A percentile compares a stretch with the other conserved stretches of the same genome.
These are phyloP conservation scores for Eilema sororculum DNA, from an alignment of 2,888 invertebrate species.

Conservation along the genomic window DNA sequence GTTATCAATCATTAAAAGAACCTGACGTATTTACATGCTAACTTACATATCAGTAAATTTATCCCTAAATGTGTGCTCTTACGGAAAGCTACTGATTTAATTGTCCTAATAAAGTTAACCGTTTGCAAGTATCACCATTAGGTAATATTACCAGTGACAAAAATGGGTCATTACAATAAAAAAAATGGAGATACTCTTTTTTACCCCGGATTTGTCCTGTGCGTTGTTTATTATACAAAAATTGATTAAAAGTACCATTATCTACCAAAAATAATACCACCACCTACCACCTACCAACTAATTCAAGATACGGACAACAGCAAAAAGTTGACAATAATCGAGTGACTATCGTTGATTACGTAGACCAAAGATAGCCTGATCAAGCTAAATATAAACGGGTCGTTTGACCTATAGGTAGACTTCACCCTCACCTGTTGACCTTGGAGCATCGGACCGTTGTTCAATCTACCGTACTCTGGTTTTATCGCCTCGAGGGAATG, in stretches of 20 bases:
- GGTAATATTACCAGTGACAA: not conserved
- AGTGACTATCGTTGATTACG: slow-evolving; percentile 3
- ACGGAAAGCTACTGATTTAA: not conserved
- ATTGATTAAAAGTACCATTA: no score
- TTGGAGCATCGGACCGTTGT: slow-evolving; percentile 23
- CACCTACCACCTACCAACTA: no score
- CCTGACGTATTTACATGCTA: no score
- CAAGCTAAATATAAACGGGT: slow-evolving; percentile 24
- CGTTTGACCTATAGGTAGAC: slow-evolving; percentile 33
- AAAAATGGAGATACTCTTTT: not conserved
- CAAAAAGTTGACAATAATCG: not conserved
- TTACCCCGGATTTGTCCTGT: not conserved
- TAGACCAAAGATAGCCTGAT: slow-evolving; percentile 17
- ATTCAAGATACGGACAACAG: no score
- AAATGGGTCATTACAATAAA: not conserved
- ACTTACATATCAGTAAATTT: no score
- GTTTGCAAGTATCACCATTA: not conserved
- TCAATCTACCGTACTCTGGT: slow-evolving; percentile 26
- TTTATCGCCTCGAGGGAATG: slow-evolving; percentile 24
- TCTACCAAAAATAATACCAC: not conserved
- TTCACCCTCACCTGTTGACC: slow-evolving; percentile 36
- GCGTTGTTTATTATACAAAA: no score
- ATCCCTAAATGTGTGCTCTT: not conserved
- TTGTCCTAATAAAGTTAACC: not conserved
- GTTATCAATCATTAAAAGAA: no score